Evolutionary conservation across 2,797 vertebrate species (phyloP).

Genomic region (Sebastes steindachneri): DNA sequence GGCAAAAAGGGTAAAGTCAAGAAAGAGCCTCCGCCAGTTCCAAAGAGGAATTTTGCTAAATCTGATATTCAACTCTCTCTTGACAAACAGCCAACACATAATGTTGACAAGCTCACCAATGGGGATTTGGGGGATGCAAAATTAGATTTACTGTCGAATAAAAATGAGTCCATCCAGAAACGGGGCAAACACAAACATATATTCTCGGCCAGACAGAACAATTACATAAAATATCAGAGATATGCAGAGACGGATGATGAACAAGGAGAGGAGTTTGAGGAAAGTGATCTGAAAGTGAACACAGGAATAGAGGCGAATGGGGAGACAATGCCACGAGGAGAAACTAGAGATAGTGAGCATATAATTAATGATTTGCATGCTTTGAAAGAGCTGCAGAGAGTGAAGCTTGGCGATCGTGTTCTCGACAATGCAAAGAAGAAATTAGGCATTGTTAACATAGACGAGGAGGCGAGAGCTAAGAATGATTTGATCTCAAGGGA

Average conservation of each 20-base stretch:
- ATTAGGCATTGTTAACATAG: conserved; percentile 38
- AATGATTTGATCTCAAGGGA: conserved; percentile 75
- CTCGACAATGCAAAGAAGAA: conserved; percentile 46
- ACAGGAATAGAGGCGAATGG: conserved; percentile 9
- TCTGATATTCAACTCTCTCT: conserved; percentile 54
- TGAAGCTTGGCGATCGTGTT: conserved; percentile 45
- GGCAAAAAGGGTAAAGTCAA: conserved; percentile 21
- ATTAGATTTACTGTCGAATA: conserved; percentile 34
- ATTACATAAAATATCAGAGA: conserved; percentile 84
- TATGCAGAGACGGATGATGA: conserved; percentile 54
- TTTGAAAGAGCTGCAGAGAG: conserved; percentile 71
- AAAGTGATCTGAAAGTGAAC: conserved; percentile 41
- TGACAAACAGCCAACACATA: conserved; percentile 41
- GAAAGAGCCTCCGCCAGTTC: conserved; percentile 74
- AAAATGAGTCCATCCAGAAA: conserved; percentile 49
- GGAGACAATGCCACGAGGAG: not conserved
- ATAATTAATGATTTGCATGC: conserved; percentile 72
- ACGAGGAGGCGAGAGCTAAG: conserved; percentile 62
- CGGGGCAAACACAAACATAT: conserved; percentile 65
- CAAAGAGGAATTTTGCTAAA: conserved; percentile 64
- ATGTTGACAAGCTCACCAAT: conserved; percentile 26
- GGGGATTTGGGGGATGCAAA: conserved; percentile 10
- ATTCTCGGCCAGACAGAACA: conserved; percentile 83
- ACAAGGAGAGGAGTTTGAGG: conserved; percentile 30
- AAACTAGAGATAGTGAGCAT: conserved; percentile 60